Conservation (phyloP, 2,113 vertebrate genomes). For the Cariama cristata region DNA sequence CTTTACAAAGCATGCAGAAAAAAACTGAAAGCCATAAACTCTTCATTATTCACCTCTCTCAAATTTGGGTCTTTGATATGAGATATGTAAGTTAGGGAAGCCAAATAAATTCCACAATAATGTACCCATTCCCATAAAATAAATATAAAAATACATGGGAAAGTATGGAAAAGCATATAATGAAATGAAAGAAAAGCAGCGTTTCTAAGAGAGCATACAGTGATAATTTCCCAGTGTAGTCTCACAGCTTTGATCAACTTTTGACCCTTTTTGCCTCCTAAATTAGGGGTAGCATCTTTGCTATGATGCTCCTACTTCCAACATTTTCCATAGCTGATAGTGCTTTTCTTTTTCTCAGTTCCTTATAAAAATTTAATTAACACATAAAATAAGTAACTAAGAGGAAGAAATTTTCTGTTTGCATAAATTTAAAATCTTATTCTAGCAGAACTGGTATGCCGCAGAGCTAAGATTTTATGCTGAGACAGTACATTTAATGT, state of each 20-base stretch:
- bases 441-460: neutral
- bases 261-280: neutral
- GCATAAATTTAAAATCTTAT: neutral
- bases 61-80: neutral
- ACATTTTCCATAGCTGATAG: neutral
- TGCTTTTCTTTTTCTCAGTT: neutral
- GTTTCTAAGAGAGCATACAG: neutral
- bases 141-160: neutral
- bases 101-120: neutral
- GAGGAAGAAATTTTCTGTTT: neutral
- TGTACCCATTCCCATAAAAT: neutral
- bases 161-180: neutral
- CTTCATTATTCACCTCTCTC: neutral
- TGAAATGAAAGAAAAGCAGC: neutral
- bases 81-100: neutral
- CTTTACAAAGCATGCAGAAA: neutral
- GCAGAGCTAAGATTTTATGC: neutral
- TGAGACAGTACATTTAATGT: neutral
- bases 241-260: neutral
- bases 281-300: neutral
- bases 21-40: neutral
- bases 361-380: neutral
- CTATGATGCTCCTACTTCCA: neutral
- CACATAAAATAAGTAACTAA: neutral
- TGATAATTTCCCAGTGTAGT: neutral